phyloP scores from a whole-genome alignment of 2,113 vertebrate genomes.

The Microcebus griseorufus region DNA sequence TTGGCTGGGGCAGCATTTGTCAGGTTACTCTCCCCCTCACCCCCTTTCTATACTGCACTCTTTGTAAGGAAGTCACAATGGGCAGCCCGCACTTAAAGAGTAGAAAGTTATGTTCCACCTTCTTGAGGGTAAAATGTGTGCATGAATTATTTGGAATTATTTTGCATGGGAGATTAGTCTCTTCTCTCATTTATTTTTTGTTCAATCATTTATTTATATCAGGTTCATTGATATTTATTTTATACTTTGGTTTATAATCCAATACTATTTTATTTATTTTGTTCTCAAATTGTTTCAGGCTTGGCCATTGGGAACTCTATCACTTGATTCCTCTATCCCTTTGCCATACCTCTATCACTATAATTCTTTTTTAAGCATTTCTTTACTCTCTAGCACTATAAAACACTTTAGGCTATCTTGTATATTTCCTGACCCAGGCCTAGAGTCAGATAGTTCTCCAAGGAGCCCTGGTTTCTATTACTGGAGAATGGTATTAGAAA shows the following conservation, averaged over 20 bases:
- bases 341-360: background rate
- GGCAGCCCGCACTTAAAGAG: background rate
- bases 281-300: background rate
- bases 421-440: background rate
- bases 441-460: background rate
- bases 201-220: background rate
- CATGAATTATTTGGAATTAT: slow-evolving; percentile 1
- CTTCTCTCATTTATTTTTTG: background rate
- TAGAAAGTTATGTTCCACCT: background rate
- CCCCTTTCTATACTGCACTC: accelerated
- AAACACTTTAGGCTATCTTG: background rate
- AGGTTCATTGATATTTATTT: background rate
- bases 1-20: background rate
- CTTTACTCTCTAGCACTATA: background rate
- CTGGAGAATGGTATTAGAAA: background rate
- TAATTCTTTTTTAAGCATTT: background rate
- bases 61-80: background rate
- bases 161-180: background rate
- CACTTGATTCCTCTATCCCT: background rate
- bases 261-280: slow-evolving; percentile 16
- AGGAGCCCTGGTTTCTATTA: background rate
- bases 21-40: background rate
- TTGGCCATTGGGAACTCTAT: background rate
- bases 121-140: background rate
- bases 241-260: slow-evolving; percentile 19